Evolutionary conservation across 2,888 invertebrate species (phyloP).

Genomic region (Eupeodes latifasciatus): DNA sequence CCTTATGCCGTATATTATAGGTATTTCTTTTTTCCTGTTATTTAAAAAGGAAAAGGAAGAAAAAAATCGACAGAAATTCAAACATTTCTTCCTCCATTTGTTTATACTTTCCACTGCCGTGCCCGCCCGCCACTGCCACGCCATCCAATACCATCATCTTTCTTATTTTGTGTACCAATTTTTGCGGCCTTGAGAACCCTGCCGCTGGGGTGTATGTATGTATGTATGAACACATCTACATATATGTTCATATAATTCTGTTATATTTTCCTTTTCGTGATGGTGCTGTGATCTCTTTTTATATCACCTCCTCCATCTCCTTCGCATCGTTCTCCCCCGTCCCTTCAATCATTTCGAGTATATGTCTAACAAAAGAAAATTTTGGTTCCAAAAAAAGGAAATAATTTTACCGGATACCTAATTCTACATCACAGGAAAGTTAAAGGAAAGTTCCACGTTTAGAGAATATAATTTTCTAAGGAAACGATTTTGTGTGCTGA

Average conservation of each 20-base stretch:
- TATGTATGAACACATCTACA: no score
- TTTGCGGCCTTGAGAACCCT: neutral
- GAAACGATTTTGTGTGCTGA: slow-evolving; percentile 35
- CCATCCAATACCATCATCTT: neutral
- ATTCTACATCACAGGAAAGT: slow-evolving; percentile 45
- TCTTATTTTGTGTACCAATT: neutral
- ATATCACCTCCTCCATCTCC: neutral
- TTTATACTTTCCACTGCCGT: neutral
- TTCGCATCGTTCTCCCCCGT: no score
- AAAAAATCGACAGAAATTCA: slow-evolving; percentile 41
- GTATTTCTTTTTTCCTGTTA: neutral
- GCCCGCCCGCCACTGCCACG: neutral
- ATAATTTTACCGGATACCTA: slow-evolving; percentile 21
- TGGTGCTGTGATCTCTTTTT: neutral
- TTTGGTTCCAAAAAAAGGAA: neutral
- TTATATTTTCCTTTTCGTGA: neutral
- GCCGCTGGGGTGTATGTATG: neutral
- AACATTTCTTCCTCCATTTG: slow-evolving; percentile 24
- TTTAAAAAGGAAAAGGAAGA: slow-evolving; percentile 14
- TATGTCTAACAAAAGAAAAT: neutral
- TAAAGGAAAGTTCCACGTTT: slow-evolving; percentile 55
- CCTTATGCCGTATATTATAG: slow-evolving; percentile 7
- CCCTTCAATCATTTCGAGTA: neutral
- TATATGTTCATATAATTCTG: neutral
- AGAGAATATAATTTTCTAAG: slow-evolving; percentile 69